A percentile compares a stretch with the other conserved stretches of the same genome.
These are phyloP conservation scores for Vollenhovia emeryi DNA, from an alignment of 1,140 invertebrate species.

Conservation along the genomic window DNA sequence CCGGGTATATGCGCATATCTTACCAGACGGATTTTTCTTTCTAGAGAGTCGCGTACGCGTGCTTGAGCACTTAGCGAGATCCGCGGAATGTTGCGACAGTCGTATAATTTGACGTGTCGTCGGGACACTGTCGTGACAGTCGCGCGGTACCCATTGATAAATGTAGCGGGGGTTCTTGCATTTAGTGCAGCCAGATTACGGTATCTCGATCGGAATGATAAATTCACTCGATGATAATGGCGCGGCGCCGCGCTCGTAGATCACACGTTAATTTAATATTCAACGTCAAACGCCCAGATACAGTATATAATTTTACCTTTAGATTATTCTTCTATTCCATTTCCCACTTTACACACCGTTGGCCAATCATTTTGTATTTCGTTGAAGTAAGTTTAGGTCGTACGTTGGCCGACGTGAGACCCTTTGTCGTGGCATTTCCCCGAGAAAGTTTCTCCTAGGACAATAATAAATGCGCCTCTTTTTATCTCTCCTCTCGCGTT, in stretches of 20 bases:
- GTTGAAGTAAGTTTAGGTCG: neutral
- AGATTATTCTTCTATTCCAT: neutral
- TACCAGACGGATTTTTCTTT: constrained; percentile 43
- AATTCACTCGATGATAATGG: constrained; percentile 3
- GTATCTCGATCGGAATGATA: constrained; percentile 24
- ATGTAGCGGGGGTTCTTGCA: constrained; percentile 7
- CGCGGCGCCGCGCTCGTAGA: constrained; percentile 6
- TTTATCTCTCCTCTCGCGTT: neutral
- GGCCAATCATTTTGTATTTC: neutral
- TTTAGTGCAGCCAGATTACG: constrained; percentile 11
- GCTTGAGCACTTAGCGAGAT: constrained; percentile 42
- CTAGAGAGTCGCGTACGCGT: neutral
- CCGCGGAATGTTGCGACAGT: neutral
- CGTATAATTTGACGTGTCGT: constrained; percentile 41
- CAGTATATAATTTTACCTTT: too few species aligned
- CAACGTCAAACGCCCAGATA: neutral
- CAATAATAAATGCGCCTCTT: constrained; percentile 32
- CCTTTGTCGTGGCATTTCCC: neutral
- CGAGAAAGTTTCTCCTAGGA: neutral
- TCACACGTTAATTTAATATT: constrained; percentile 22
- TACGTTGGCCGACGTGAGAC: neutral
- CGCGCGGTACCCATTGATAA: neutral
- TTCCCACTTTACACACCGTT: neutral
- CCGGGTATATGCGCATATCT: constrained; percentile 48
- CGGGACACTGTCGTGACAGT: constrained; percentile 8